Evolutionary conservation across 2,888 invertebrate species (phyloP).

Genomic region (Eristalis intricaria): DNA sequence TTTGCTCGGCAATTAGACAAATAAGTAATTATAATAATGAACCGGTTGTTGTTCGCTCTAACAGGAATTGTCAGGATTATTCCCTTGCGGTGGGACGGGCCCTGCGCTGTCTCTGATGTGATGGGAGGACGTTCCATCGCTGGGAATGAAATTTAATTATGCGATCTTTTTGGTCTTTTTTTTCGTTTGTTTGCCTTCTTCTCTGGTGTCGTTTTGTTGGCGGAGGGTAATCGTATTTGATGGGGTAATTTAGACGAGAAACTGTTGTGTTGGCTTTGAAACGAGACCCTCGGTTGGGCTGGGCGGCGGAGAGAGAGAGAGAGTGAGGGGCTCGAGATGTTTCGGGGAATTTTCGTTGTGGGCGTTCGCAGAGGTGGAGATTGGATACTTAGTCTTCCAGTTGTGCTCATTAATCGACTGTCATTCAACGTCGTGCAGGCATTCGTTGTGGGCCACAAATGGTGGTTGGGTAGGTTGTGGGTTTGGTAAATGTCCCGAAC

Average conservation of each 20-base stretch:
- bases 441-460: too few relatives aligned
- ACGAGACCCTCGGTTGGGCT: background rate
- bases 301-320: background rate
- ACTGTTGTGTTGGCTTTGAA: background rate
- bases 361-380: background rate
- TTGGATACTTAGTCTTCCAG: too few relatives aligned
- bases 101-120: background rate
- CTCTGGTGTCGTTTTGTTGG: background rate
- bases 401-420: too few relatives aligned
- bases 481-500: too few relatives aligned
- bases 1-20: conserved; percentile 70
- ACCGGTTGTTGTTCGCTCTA: conserved; percentile 29
- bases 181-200: background rate
- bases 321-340: too few relatives aligned
- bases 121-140: background rate
- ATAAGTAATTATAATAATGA: conserved; percentile 72
- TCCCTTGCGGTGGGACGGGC: conserved; percentile 32
- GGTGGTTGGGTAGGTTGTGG: too few relatives aligned
- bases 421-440: too few relatives aligned
- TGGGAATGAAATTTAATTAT: conserved; percentile 35
- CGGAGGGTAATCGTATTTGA: conserved; percentile 15
- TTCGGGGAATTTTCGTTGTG: background rate
- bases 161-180: conserved; percentile 8
- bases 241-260: conserved; percentile 6
- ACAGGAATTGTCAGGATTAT: conserved; percentile 55